phyloP scores from a whole-genome alignment of 2,888 invertebrate species.

The Heliconius sara region DNA sequence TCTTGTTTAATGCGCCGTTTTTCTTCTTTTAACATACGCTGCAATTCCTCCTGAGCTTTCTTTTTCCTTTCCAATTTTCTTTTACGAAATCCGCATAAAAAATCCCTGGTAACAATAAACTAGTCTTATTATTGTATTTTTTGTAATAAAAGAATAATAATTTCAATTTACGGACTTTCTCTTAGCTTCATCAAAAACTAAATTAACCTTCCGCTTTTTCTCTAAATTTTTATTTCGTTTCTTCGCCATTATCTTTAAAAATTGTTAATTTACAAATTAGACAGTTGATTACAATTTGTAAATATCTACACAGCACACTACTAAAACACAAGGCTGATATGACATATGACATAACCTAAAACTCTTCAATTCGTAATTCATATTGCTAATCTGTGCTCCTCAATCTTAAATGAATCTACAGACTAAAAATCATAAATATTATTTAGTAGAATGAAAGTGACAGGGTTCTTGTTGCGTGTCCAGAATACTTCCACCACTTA shows the following conservation, averaged over 20 bases:
- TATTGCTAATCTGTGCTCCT: background rate
- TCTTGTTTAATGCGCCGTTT: constrained; percentile 89
- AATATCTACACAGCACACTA: background rate
- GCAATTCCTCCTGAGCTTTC: constrained; percentile 89
- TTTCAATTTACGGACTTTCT: constrained; percentile 63
- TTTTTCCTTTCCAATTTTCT: constrained; percentile 90
- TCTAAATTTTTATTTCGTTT: constrained; percentile 67
- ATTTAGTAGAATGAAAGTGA: background rate
- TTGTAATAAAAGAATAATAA: background rate
- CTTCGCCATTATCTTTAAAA: constrained; percentile 63
- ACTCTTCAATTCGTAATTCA: background rate
- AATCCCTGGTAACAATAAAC: constrained; percentile 85
- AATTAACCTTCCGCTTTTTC: constrained; percentile 67
- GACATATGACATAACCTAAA: constrained; percentile 23
- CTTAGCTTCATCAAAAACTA: constrained; percentile 77
- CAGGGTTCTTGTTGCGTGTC: background rate
- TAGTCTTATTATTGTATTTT: background rate
- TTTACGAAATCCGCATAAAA: constrained; percentile 91
- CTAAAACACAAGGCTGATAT: background rate
- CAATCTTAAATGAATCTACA: background rate
- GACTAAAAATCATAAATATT: background rate
- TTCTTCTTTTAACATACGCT: constrained; percentile 89
- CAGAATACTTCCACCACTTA: background rate
- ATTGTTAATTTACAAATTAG: background rate
- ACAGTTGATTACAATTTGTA: background rate